These are phyloP conservation scores for Hirtodrosophila alboralis DNA, from an alignment of 2,888 invertebrate genomes.

Conservation along the genomic window DNA sequence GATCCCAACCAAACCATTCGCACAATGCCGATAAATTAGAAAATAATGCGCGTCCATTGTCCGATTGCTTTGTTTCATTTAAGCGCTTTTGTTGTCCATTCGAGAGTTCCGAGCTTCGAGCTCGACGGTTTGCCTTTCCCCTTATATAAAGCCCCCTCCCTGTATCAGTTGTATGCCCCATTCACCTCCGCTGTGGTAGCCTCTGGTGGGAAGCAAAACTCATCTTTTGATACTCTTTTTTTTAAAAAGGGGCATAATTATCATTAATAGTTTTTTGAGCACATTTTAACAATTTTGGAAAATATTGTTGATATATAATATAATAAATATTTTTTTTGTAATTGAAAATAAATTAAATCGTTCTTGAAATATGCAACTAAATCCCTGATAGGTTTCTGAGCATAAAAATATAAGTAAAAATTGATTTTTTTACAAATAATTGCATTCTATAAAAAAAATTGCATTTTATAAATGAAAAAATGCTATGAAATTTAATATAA, in stretches of 20 bases:
- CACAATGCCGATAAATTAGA: constrained; percentile 81
- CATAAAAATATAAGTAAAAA: too few relatives aligned
- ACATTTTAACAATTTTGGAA: too few relatives aligned
- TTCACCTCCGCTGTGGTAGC: constrained; percentile 25
- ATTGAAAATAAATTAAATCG: too few relatives aligned
- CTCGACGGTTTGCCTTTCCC: constrained; percentile 8
- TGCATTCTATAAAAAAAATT: too few relatives aligned
- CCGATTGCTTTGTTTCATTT: constrained; percentile 77
- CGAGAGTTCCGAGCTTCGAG: constrained; percentile 27
- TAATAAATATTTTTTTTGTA: too few relatives aligned
- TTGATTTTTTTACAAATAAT: too few relatives aligned
- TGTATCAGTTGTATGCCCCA: constrained; percentile 26
- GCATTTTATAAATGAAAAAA: too few relatives aligned
- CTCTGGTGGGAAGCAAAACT: constrained; percentile 37
- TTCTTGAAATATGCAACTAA: too few relatives aligned
- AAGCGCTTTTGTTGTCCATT: constrained; percentile 73
- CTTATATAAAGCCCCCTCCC: constrained; percentile 8
- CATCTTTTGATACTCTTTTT: constrained; percentile 27
- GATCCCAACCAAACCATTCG: constrained; percentile 55
- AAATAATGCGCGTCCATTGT: constrained; percentile 81
- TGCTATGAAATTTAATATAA: too few relatives aligned
- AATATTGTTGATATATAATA: too few relatives aligned
- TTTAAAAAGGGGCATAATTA: neutral
- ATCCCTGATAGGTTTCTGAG: too few relatives aligned
- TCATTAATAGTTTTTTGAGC: constrained; percentile 3